Base-by-base conservation (phyloP, 2,797 vertebrate species). In the Rhinogobio ventralis region DNA sequence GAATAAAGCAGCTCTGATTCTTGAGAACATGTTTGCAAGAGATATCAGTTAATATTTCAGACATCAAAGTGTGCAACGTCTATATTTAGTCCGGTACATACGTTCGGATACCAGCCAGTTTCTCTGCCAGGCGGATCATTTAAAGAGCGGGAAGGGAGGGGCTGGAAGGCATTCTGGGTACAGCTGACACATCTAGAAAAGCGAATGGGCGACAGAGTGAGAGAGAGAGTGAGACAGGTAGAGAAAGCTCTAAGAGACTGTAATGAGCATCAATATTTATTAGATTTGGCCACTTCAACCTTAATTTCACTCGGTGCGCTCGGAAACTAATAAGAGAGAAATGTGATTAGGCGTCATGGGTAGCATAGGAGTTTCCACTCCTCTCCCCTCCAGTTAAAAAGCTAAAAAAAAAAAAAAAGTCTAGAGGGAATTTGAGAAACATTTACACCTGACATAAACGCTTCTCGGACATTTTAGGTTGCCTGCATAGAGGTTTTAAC, bases 181-280 rank as follows among this genome's bases (percentile, higher is more conserved):
- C 69, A 75, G 73, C 85, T 90, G 90, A 90, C 90, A 92, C 82
- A 86, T 82, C 87, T 83, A 88, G 72, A 33, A 81, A 77, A 4
- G 2, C 82, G 73, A 78, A 86, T 74, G 49, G 66, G 83, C 76
- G 76, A 84, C 79, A 19, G 7, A 23, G 15, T 57, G 19, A 53
- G 72, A 75, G 51, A 39, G 75, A 78, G 84, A 89, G 90, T 79
- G 87, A 92, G 83, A 81, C 89, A 87, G 88, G 92, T 90, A 88
- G 86, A 75, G 71, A 80, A 33, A 55, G 82, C 75, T 86, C 86
- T 85, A 76, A 45, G 72, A 36, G 78, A 84, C 92, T 92, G 90
- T 90, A 90, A 87, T 81, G 86, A 90, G 92, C 93, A 93, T 96
- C 95, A 94, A 95, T 95, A 95, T 95, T 95, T 94, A 95, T 95